These are phyloP conservation scores for Chloroclysta siterata DNA, from an alignment of 2,888 invertebrate genomes.

Conservation along the genomic window DNA sequence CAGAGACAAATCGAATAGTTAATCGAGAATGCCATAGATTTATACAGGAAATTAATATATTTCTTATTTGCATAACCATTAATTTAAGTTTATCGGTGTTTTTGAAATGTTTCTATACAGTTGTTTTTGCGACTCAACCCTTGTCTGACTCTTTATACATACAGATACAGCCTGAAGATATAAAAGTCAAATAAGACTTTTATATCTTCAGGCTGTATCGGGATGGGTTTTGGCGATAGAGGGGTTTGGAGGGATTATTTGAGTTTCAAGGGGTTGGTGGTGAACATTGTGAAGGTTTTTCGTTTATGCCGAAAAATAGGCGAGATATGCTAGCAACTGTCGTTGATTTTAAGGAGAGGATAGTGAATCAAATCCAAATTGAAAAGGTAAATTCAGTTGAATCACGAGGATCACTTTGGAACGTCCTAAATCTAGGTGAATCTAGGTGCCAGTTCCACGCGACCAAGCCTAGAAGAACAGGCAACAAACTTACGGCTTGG, in stretches of 20 bases:
- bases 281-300: not conserved
- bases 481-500: too few relatives aligned
- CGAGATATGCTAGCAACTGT: not conserved
- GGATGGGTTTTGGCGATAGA: not conserved
- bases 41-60: constrained; percentile 42
- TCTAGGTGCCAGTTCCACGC: too few relatives aligned
- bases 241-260: not conserved
- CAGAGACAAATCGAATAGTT: constrained; percentile 53
- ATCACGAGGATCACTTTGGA: too few relatives aligned
- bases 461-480: too few relatives aligned
- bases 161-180: too few relatives aligned
- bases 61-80: constrained; percentile 44
- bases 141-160: not conserved
- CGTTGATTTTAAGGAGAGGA: too few relatives aligned
- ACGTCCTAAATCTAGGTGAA: too few relatives aligned
- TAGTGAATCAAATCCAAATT: too few relatives aligned
- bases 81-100: constrained; percentile 35
- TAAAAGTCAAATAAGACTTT: too few relatives aligned
- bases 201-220: not conserved
- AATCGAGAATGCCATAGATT: constrained; percentile 44
- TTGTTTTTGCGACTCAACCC: constrained; percentile 3
- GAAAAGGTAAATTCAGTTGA: too few relatives aligned
- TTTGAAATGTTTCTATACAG: constrained; percentile 16
- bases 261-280: not conserved
- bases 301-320: not conserved